These are phyloP conservation scores for Leucoraja erinaceus DNA, from an alignment of 2,113 vertebrate species.

Conservation along the genomic window DNA sequence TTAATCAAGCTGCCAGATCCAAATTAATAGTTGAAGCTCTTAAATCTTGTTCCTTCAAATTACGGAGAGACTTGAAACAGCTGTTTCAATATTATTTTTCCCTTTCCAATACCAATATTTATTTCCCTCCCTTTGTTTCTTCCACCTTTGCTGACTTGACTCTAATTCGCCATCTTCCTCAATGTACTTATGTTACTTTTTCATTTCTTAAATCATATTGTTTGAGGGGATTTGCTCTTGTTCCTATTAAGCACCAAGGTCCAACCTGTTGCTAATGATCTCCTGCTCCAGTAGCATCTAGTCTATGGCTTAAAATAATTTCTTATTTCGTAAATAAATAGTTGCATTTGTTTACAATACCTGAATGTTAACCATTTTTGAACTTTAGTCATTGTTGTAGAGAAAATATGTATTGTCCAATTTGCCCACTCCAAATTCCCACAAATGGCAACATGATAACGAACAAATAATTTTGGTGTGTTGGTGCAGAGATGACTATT, in stretches of 20 bases:
- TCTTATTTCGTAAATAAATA: background rate
- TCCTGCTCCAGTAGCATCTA: background rate
- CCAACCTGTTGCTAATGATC: background rate
- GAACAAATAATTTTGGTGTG: background rate
- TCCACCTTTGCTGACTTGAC: background rate
- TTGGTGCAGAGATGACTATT: background rate
- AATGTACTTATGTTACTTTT: background rate
- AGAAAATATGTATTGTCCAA: background rate
- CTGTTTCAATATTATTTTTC: background rate
- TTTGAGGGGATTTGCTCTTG: background rate
- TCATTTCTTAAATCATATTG: background rate
- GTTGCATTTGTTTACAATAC: background rate
- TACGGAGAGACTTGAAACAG: background rate
- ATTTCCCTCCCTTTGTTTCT: background rate
- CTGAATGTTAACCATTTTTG: background rate
- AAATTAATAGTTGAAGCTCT: background rate
- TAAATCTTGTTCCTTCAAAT: background rate
- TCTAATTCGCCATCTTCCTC: background rate
- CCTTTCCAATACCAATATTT: background rate
- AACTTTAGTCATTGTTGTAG: background rate
- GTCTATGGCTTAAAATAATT: background rate
- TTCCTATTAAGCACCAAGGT: background rate
- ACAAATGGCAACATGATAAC: background rate
- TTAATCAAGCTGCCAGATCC: background rate
- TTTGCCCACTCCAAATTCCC: background rate